Evolutionary conservation across 1,140 invertebrate genomes (phyloP), one percentile per base, ranked within the genome.

Genomic region (Nixonia krombeini): DNA sequence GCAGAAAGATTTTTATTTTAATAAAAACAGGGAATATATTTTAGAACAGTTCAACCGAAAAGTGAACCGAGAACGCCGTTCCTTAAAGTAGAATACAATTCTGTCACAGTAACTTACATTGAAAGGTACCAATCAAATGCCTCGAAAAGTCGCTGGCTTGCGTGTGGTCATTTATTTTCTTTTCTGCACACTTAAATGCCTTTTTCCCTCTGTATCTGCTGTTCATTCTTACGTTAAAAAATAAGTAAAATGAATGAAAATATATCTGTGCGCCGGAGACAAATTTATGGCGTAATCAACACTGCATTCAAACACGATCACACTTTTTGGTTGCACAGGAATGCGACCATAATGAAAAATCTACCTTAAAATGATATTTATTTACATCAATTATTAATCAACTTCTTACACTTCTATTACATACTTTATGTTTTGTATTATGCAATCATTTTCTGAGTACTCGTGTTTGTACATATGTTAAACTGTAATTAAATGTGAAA

Each of bases 271-370:
- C 63, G 62, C 67, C 70, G 76, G 77, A 82, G 80, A 83, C 80
- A 82, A 80, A 78, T 85, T 85, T 84, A 82, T 82, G 75, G 73
- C 74, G 81, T 81, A 84, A 85, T 85, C 82, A 84, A 81, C 82
- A 79, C 65, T 74, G 79, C 76, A 85, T 85, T 85, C 82, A 84
- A 79, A 72, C 77, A 76, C 74, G 76, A 81, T 83, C 83, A 78
- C 82, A 84, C 81, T 81, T 84, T 74, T 65, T 28, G 37, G 13
- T 16, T 38, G 35, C 37, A 29, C 13, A 23, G 29, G 56, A 46
- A 31, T 62, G 47, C 53, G 51, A 31, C 44, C 64, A 45, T 29
- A 16, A 25, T 21, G 18, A 16, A 42, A 44, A 46, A 51, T 49
- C 41, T 47, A 35, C 45, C 18, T 49, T 33, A 13, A 41, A 31